Evolutionary conservation across 2,797 vertebrate genomes (phyloP), one percentile per base, ranked within the genome.

Genomic region (Danio tinwini): DNA sequence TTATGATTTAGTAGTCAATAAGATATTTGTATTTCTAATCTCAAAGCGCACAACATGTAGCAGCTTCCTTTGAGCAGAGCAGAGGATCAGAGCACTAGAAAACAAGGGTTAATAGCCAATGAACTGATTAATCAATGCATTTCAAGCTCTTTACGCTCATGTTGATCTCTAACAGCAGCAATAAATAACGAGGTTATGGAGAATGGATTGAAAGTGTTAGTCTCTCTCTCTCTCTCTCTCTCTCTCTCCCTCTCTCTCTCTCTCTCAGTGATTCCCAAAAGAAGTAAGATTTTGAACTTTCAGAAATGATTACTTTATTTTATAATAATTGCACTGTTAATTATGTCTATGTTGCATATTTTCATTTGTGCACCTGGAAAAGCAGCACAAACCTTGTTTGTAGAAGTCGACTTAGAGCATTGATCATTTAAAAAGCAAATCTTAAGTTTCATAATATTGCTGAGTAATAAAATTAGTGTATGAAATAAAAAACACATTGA

Each of bases 201-300:
- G 83, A 82, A 86, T 85, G 85, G 86, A 90, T 90, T 85, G 86
- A 83, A 89, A 90, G 88, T 91, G 0, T 52, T n/a, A n/a, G n/a
- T 29, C 29, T 29, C 29, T 1, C 29, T 29, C 29, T 29, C 29
- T 29, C 17, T 9, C 7, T 77, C 9, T 19, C 7, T 58, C n/a
- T 37, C 12, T 29, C 29, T 29, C 29, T 29, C 29, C 29, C 29
- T 29, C 29, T 29, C 17, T 9, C 7, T 77, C 9, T 19, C 7
- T 58, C 12, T 37, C 17, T 52, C 47, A 40, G 2, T 19, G n/a
- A 53, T 53, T 53, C 50, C 37, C 37, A 42, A 29, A 29, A 29
- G 29, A 29, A 29, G 29, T 21, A 68, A 49, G 5, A 50, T 37
- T n/a, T 3, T 2, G 1, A 14, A 5, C 14, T 49, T 49, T 21